Evolutionary conservation across 2,113 vertebrate species (phyloP), one percentile per base, ranked within the genome.

Genomic region (Neopipo cinnamomea): DNA sequence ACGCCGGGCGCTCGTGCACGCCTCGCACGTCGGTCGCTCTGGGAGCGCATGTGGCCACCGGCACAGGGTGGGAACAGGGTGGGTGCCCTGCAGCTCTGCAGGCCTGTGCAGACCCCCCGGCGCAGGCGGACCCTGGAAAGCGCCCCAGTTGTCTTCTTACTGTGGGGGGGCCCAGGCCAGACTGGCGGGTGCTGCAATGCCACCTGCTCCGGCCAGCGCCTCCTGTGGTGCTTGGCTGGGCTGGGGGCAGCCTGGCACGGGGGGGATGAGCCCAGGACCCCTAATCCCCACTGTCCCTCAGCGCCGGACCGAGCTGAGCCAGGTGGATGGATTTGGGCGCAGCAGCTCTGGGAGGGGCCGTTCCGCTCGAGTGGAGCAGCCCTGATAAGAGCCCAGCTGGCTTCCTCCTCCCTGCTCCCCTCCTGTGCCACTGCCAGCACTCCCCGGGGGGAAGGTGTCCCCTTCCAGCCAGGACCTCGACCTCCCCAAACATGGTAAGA

Each of bases 1-100:
- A 3, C 3, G 3, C 47, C 1, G n/a, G n/a, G 9, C 5, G 2
- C 12, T 24, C 0, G 0, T 8, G 39, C 3, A 1, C 1, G 1
- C 4, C 31, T 14, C 2, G 3, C 22, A 8, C 5, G 3, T 25
- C 12, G 1, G 49, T 37, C 1, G 4, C 8, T 16, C 14, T 35
- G 46, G 28, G 68, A 28, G 39, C 2, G 0, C n/a, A 6, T 0
- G 4, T 0, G 6, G 37, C 18, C 0, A 7, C 19, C 8, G 12
- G 70, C 35, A 33, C 68, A 39, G 28, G 11, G 21, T 9, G 46
- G 66, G 63, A 15, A 9, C 50, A 23, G 21, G 6, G 37, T 11
- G 74, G 80, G 35, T 2, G 8, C 5, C 0, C 19, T 30, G 70
- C n/a, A 19, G 28, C 28, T 65, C 25, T 2, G 19, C 3, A 37